phyloP scores from a whole-genome alignment of 2,888 invertebrate species.

The Lathronympha strigana region DNA sequence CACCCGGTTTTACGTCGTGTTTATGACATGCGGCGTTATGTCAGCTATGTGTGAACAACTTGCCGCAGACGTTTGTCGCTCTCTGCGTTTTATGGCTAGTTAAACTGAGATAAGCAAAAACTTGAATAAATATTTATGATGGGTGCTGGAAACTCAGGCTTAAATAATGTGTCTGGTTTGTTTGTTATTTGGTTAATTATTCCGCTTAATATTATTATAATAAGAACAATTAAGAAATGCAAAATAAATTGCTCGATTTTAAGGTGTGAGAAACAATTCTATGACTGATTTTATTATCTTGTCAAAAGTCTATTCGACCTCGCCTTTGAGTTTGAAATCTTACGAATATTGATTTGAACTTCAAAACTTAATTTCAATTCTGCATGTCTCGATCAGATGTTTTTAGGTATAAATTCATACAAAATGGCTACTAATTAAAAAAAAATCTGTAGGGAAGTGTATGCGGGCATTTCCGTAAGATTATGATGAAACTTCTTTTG shows the following conservation, averaged over 20 bases:
- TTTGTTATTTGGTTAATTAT: neutral
- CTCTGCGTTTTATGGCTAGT: conserved; percentile 13
- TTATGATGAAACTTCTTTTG: conserved; percentile 16
- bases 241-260: neutral
- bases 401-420: neutral
- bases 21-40: conserved; percentile 32
- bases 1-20: conserved; percentile 19
- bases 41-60: conserved; percentile 26
- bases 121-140: neutral
- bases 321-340: neutral
- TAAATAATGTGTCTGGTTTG: neutral
- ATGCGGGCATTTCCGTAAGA: neutral
- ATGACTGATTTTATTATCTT: neutral
- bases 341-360: neutral
- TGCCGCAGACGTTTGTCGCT: conserved; percentile 20
- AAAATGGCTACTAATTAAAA: neutral
- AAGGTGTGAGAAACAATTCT: neutral
- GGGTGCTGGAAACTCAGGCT: neutral
- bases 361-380: neutral
- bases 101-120: conserved; percentile 15
- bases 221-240: too few relatives aligned
- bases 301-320: too few relatives aligned
- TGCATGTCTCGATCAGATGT: neutral
- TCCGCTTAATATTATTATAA: neutral
- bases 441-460: neutral